Evolutionary conservation across 2,113 vertebrate genomes (phyloP).

Genomic region (Cricetomys ansorgei): DNA sequence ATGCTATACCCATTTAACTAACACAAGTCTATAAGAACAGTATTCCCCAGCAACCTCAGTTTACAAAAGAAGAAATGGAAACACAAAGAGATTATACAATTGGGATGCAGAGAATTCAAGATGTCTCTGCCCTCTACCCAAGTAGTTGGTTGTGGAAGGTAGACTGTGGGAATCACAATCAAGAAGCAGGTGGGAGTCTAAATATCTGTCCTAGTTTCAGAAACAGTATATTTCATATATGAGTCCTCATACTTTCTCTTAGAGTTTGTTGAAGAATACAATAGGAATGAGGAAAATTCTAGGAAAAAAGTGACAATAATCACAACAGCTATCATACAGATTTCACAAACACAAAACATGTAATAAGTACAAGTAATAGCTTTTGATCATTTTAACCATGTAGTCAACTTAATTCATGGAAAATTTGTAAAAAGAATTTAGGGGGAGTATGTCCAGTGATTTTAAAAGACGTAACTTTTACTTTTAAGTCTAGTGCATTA

Average conservation of each 20-base stretch:
- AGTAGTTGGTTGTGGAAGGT: background rate
- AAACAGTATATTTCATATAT: background rate
- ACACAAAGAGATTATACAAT: background rate
- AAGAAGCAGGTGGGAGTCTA: background rate
- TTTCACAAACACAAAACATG: background rate
- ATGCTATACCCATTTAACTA: background rate
- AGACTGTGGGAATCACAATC: background rate
- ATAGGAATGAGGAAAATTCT: background rate
- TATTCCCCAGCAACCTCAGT: background rate
- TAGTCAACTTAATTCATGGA: background rate
- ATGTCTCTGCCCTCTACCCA: background rate
- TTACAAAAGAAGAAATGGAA: constrained; percentile 1
- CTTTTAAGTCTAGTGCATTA: constrained; percentile 42
- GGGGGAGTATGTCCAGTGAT: constrained; percentile 1
- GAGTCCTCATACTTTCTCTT: constrained; percentile 21
- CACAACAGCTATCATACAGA: background rate
- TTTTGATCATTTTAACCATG: constrained; percentile 41
- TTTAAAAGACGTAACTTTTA: background rate
- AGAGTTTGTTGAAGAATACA: background rate
- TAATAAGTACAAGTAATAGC: background rate
- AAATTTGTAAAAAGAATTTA: constrained; percentile 50
- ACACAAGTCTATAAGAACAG: background rate
- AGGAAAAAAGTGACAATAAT: background rate
- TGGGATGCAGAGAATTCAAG: background rate
- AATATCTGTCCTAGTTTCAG: background rate